Conservation (phyloP, 2,888 invertebrate genomes). For the Caenorhabditis parvicauda region DNA sequence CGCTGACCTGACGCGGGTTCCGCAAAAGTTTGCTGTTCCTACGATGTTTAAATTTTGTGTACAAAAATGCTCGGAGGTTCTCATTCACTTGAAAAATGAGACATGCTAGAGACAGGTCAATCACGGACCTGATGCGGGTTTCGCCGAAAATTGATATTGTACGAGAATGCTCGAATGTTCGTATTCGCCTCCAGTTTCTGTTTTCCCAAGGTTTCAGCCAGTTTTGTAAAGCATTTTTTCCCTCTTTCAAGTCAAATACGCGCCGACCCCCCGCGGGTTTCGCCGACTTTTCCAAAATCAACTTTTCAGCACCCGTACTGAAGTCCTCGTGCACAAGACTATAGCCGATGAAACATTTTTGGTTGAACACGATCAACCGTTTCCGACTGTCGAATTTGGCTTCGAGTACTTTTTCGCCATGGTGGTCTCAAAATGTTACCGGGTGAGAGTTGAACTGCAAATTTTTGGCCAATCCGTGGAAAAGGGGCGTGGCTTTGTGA, state of each 20-base stretch:
- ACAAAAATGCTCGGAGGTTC: not conserved
- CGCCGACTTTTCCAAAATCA: not conserved
- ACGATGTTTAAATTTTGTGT: not conserved
- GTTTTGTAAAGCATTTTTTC: no score
- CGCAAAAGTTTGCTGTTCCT: not conserved
- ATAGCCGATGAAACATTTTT: conserved; percentile 30
- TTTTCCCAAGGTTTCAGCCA: not conserved
- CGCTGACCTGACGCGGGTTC: no score
- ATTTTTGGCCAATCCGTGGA: not conserved
- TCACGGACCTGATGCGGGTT: no score
- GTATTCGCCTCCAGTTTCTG: not conserved
- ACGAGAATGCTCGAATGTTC: no score
- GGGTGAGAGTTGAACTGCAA: conserved; percentile 26
- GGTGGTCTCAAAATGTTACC: conserved; percentile 60
- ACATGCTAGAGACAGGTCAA: not conserved
- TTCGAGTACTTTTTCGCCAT: conserved; percentile 62
- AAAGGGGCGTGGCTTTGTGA: not conserved
- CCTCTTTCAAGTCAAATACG: no score
- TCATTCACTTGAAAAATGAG: no score
- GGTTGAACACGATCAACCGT: conserved; percentile 39
- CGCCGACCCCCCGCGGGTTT: no score
- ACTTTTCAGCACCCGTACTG: conserved; percentile 32
- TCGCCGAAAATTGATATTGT: no score
- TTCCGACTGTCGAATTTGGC: conserved; percentile 61
- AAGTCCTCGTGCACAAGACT: conserved; percentile 42